Base-by-base conservation (phyloP, 2,888 invertebrate genomes). In the Toxonevra muliebris region DNA sequence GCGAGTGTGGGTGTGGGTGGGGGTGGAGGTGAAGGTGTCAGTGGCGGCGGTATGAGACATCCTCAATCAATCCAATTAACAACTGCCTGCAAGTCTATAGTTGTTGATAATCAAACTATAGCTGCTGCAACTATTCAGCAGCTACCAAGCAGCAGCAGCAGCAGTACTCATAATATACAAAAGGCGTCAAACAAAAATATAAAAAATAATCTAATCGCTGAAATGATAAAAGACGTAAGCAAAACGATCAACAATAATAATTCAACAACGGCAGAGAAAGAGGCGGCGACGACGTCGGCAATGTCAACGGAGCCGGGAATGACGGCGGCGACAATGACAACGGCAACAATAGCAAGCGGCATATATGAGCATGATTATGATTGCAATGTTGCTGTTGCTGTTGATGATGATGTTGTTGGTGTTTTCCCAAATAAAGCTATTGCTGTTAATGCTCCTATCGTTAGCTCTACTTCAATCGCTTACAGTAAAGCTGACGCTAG, bases 151-250 rank as follows among this genome's bases (percentile, higher is more conserved):
- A 30, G 30, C 30, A 30, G 30, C 7, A 30, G 30, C 30, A 30
- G 30, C 30, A 30, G 3, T 30, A 30, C 30, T 30, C 30, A 30
- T 30, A 30, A 30, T 30, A 30, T 7, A 30, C 30, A 30, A 30
- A 30, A 30, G 30, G 30, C 50, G 20, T 43, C 57, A 30, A 43
- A 30, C 30, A 30, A 30, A 30, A 30, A 43, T 58, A 45, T 61
- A 65, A 61, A 15, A 40, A 62, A 69, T 75, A 73, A 73, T 71
- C 72, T 72, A 70, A 73, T 74, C 70, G 73, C 53, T 30, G 50
- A 70, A 73, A 70, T 70, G 70, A 72, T 71, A 73, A 73, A 74
- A 68, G 70, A 74, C 73, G 73, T 69, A 70, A 73, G 71, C 71
- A 70, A 66, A 69, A 45, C 60, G 15, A 41, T 19, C 43, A 20